Conservation (phyloP, 2,888 invertebrate genomes). For the Gasteruption jaculator region DNA sequence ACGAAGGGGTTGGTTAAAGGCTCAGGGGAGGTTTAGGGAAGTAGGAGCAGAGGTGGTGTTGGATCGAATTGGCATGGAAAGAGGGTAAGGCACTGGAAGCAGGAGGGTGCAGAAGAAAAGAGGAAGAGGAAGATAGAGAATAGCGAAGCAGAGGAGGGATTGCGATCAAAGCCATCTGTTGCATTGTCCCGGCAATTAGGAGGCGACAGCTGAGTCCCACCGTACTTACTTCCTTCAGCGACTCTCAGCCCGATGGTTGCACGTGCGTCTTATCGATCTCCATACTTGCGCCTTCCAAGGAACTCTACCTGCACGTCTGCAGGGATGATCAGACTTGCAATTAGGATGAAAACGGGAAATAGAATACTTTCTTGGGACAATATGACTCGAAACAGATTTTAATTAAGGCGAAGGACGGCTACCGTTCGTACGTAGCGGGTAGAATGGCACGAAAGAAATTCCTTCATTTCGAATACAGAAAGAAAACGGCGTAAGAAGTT, state of each 20-base stretch:
- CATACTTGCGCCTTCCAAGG: slow-evolving; percentile 11
- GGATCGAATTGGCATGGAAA: slow-evolving; percentile 9
- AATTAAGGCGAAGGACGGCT: no score
- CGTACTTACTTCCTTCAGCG: slow-evolving; percentile 48
- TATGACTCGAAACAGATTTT: no score
- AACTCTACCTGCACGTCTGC: no score
- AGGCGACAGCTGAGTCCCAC: slow-evolving; percentile 51
- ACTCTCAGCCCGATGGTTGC: slow-evolving; percentile 42
- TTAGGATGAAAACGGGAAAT: no score
- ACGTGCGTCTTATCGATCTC: slow-evolving; percentile 43
- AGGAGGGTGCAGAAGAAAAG: slow-evolving; percentile 22
- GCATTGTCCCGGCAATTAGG: slow-evolving; percentile 53
- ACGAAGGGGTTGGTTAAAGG: slow-evolving; percentile 5
- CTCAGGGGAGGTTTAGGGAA: slow-evolving; percentile 15
- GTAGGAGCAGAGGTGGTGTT: slow-evolving; percentile 15
- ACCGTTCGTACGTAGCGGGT: no score
- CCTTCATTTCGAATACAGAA: no score
- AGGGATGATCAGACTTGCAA: no score
- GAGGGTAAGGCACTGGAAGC: slow-evolving; percentile 10
- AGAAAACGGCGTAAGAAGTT: no score
- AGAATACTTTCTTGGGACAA: no score
- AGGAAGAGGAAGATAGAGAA: slow-evolving; percentile 19
- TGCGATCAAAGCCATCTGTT: slow-evolving; percentile 53
- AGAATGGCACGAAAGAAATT: no score
- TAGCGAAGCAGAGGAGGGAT: slow-evolving; percentile 35